Conservation (phyloP, 2,888 invertebrate species). For the Allophyes oxyacanthae region DNA sequence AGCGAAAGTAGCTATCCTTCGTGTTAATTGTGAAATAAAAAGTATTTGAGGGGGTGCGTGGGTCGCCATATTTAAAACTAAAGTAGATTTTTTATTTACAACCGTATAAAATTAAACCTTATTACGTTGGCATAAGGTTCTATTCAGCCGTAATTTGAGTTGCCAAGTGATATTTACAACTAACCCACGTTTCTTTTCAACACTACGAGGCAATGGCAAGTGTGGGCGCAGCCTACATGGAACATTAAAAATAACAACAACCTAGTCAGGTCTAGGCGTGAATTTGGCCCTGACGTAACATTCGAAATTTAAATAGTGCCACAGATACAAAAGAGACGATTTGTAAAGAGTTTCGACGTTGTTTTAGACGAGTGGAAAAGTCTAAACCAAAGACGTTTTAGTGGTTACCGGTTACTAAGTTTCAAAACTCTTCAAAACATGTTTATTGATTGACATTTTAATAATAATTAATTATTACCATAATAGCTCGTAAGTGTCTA, state of each 20-base stretch:
- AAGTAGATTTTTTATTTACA: constrained; percentile 34
- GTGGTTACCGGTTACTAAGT: constrained; percentile 20
- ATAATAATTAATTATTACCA: constrained; percentile 23
- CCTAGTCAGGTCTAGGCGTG: constrained; percentile 68
- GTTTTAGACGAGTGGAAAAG: constrained; percentile 4
- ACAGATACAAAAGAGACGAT: constrained; percentile 22
- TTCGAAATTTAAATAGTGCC: constrained; percentile 59
- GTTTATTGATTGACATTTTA: constrained; percentile 6
- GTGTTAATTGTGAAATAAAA: constrained; percentile 78
- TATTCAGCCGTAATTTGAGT: constrained; percentile 39
- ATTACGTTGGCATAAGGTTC: constrained; percentile 49
- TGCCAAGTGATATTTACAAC: constrained; percentile 68
- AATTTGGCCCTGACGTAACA: constrained; percentile 72
- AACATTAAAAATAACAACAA: constrained; percentile 71
- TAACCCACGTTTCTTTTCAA: constrained; percentile 79
- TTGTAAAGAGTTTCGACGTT: constrained; percentile 13
- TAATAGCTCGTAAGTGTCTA: constrained; percentile 20
- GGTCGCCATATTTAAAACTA: constrained; percentile 66
- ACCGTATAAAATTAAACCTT: constrained; percentile 52
- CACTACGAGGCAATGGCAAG: constrained; percentile 60
- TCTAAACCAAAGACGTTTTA: background rate
- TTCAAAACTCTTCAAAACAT: background rate
- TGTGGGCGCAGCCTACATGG: constrained; percentile 82
- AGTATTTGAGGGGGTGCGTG: constrained; percentile 74
- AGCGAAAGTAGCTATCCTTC: constrained; percentile 78